Percentiles rank a stretch among this genome's conserved stretches.
These are phyloP conservation scores for Argyrosomus japonicus DNA, from an alignment of 2,113 vertebrate species.

Conservation along the genomic window DNA sequence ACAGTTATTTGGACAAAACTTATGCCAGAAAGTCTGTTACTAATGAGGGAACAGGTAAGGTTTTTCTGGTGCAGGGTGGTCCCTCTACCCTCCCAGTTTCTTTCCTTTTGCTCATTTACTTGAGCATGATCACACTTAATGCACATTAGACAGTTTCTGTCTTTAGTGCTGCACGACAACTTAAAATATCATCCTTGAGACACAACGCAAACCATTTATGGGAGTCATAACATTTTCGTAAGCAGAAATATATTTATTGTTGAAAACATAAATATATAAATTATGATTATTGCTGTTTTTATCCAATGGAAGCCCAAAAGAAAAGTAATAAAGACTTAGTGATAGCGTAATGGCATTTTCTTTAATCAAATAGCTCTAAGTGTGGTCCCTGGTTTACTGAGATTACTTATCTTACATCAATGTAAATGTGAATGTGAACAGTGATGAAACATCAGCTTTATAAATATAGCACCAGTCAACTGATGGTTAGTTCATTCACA, in stretches of 20 bases:
- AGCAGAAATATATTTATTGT: slow-evolving; percentile 84
- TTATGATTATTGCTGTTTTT: slow-evolving; percentile 79
- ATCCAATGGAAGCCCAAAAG: slow-evolving; percentile 65
- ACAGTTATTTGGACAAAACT: not conserved
- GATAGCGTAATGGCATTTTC: slow-evolving; percentile 50
- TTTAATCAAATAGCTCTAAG: slow-evolving; percentile 41
- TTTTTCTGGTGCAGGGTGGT: not conserved
- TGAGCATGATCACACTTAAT: not conserved
- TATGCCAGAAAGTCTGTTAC: not conserved
- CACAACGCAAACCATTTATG: slow-evolving; percentile 36
- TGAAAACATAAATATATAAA: slow-evolving; percentile 87
- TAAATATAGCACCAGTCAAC: slow-evolving; percentile 72
- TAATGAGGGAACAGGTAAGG: not conserved
- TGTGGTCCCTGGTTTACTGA: slow-evolving; percentile 71
- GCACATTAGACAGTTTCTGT: not conserved
- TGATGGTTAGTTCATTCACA: slow-evolving; percentile 33
- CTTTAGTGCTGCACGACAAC: not conserved
- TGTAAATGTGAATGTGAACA: slow-evolving; percentile 47
- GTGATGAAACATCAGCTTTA: slow-evolving; percentile 54
- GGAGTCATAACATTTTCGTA: slow-evolving; percentile 64
- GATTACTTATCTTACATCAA: slow-evolving; percentile 28
- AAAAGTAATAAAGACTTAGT: slow-evolving; percentile 54
- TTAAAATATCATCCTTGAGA: slow-evolving; percentile 1
- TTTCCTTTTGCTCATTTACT: not conserved
- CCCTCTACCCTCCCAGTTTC: not conserved